Base-by-base conservation (phyloP, 2,888 invertebrate species). In the Brenthis hecate region DNA sequence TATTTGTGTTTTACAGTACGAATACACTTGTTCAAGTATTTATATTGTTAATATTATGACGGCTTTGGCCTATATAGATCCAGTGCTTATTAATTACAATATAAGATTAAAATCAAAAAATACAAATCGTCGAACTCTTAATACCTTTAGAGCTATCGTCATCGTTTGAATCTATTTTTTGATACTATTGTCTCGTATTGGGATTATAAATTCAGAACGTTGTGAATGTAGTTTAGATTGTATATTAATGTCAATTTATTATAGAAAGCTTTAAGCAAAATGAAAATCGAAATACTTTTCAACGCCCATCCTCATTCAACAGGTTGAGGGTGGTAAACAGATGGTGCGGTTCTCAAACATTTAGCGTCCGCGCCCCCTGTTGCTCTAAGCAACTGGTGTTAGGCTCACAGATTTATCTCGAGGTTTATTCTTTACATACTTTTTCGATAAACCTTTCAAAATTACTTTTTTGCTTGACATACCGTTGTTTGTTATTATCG, bases 31-130 rank as follows among this genome's bases (percentile, higher is more conserved):
- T 36, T 13, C 14, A n/a, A 60, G 48, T 60, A 48, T 60, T 60
- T 28, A 48, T 50, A 54, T 53, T 28, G 11, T 48, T 14, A 58
- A 48, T 60, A 50, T 50, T 60, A n/a, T 60, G 28, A 50, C 13
- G 23, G 1, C 60, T 58, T 19, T 47, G 43, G 23, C 16, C 19
- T 14, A n/a, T 14, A 47, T 16, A 47, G 16, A 3, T 43, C 13
- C 8, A 23, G 1, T 3, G n/a, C 28, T n/a, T 6, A n/a, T 32
- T 14, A 36, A 36, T 36, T 36, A 8, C 8, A 36, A 36, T 36
- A 36, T 8, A 8, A 36, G 8, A 36, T 8, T 1, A 36, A 36
- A 23, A 23, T n/a, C n/a, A 23, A 23, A 23, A 23, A 23, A 23
- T 23, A 4, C 23, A 23, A 23, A 23, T 23, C 6, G 32, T 6